Percentiles rank a stretch among this genome's conserved stretches.
Conservation (phyloP, 2,888 invertebrate genomes). For the Archaeoteleia sp. region DNA sequence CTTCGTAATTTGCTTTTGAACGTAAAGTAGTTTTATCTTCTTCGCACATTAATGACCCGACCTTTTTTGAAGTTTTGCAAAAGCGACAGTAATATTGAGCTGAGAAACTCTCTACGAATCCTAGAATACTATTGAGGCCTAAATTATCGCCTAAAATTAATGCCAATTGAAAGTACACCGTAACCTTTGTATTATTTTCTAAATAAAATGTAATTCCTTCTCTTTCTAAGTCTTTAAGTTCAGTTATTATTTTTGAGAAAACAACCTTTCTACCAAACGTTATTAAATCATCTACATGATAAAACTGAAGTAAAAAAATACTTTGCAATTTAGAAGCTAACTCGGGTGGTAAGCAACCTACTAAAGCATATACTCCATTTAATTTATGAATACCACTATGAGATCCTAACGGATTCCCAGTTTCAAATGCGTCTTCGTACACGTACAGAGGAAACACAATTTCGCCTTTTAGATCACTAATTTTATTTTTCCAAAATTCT, state of each 20-base stretch:
- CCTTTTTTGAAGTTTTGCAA: slow-evolving; percentile 3
- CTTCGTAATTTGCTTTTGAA: slow-evolving; percentile 9
- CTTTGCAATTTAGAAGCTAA: slow-evolving; percentile 22
- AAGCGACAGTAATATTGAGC: slow-evolving; percentile 21
- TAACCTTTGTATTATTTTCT: slow-evolving; percentile 2
- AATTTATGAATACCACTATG: slow-evolving; percentile 20
- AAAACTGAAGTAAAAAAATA: slow-evolving; percentile 25
- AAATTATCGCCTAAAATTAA: slow-evolving; percentile 41
- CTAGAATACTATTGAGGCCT: slow-evolving; percentile 26
- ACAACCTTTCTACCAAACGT: slow-evolving; percentile 13
- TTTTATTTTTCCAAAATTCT: background rate
- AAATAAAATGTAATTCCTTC: slow-evolving; percentile 1
- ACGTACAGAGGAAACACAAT: slow-evolving; percentile 10
- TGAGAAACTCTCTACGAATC: slow-evolving; percentile 33
- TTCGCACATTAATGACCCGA: background rate
- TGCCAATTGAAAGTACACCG: slow-evolving; percentile 15
- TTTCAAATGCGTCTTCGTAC: slow-evolving; percentile 19
- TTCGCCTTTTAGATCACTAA: slow-evolving; percentile 1
- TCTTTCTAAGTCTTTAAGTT: slow-evolving; percentile 21
- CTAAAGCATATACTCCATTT: slow-evolving; percentile 18
- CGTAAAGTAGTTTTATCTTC: slow-evolving; percentile 1
- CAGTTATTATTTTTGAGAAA: slow-evolving; percentile 24
- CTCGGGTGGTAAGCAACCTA: slow-evolving; percentile 28
- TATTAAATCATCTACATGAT: slow-evolving; percentile 21
- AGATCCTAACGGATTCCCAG: slow-evolving; percentile 19